Base-by-base conservation (phyloP, 2,888 invertebrate species). In the Trachelus iudaicus region DNA sequence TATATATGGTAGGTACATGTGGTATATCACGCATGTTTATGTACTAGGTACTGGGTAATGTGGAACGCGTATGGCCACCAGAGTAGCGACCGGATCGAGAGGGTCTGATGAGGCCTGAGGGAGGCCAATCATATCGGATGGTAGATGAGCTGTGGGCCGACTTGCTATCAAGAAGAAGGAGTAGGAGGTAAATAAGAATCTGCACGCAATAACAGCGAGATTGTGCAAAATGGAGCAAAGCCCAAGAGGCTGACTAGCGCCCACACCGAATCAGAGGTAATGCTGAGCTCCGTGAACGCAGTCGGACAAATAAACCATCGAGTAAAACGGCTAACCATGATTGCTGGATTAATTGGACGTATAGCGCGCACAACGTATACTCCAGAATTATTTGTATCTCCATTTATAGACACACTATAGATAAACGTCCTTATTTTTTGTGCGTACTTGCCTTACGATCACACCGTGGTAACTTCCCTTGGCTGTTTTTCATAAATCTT, bases 261-360 rank as follows among this genome's bases (percentile, higher is more conserved):
- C 83, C 84, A 83, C 84, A 79, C 79, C 76, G 80, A 82, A 82
- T 83, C 83, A 73, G 71, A 31, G 13, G 11, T 34, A 71, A 33
- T 23, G 12, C 31, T 23, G 71, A 71, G 71, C 31, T 13, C 13
- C 31, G 71, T 33, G 71, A 34, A 71, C 71, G 71, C 71, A 33
- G 71, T 71, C 71, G 31, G 83, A 86, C 85, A 88, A 89, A 88
- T 87, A 89, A 89, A 88, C 80, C 87, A 56, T 56, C 56, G 87
- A 85, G 83, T 85, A 83, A 83, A 87, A 83, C 75, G 80, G 78
- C 78, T 83, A 83, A 83, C 86, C 89, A 86, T 87, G 87, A 89
- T 88, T 88, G 87, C 87, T 84, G 85, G 86, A 89, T 89, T 89
- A 89, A 89, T 89, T 89, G 88, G 87, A 87, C 85, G 85, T 83